A percentile compares a stretch with the other conserved stretches of the same genome.
Conservation (phyloP, 2,113 vertebrate genomes). For the Physeter macrocephalus region DNA sequence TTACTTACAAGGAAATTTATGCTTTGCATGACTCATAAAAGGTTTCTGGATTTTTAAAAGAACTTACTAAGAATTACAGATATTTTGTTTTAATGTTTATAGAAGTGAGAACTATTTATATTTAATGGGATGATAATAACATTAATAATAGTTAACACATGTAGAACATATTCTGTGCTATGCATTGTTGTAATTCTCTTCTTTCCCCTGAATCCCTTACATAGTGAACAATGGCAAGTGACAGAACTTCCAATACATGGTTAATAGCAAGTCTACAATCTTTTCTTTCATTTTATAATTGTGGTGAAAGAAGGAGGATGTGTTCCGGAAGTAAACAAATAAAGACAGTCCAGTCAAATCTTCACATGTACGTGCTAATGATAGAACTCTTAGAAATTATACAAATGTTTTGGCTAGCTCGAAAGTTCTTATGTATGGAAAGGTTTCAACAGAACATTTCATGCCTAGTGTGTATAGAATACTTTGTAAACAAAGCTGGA, state of each 20-base stretch:
- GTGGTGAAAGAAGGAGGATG: neutral
- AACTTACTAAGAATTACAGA: neutral
- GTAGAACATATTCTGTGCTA: neutral
- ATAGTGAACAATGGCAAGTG: neutral
- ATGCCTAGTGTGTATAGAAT: neutral
- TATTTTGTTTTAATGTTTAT: neutral
- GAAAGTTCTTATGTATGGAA: neutral
- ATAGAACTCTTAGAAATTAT: neutral
- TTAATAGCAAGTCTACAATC: neutral
- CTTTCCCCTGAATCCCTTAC: neutral
- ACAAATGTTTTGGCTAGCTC: neutral
- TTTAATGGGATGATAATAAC: neutral
- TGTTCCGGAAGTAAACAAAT: neutral
- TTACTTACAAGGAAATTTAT: neutral
- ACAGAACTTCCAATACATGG: neutral
- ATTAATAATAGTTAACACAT: neutral
- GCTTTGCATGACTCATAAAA: neutral
- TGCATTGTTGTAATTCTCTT: neutral
- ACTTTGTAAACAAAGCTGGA: neutral
- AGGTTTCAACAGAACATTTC: neutral
- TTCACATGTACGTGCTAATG: neutral
- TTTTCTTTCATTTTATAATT: neutral
- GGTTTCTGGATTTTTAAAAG: neutral
- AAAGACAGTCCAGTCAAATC: neutral
- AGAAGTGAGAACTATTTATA: neutral